Base-by-base conservation (phyloP, 2,113 vertebrate species). In the Pavo muticus region DNA sequence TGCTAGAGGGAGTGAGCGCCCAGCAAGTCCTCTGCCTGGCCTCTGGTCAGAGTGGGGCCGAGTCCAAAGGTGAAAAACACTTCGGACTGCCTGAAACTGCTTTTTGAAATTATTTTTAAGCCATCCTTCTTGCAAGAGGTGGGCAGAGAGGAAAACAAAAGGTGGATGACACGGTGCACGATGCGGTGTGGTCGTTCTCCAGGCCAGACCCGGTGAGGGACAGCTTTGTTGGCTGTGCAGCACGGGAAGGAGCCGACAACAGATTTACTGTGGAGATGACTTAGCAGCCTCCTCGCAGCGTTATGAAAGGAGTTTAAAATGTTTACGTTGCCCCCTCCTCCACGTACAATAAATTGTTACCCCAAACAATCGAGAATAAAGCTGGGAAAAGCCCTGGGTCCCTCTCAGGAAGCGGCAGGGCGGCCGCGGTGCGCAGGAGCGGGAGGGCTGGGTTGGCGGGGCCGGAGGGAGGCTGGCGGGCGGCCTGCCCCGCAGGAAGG, bases 401-500 rank as follows among this genome's bases (percentile, higher is more conserved):
- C 93, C 93, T 96, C 94, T 96, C 96, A 97, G 97, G 97, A 98
- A 98, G 97, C 93, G 73, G 87, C 85, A 90, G 88, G 79, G 90
- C 96, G 56, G 72, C 92, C 94, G 96, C 93, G 79, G 95, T 47
- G 93, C 87, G 93, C 92, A 94, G 96, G 94, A 93, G 91, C 83
- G 37, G 95, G 94, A 94, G 93, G 94, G 97, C 37, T 7, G 61
- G 37, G 25, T 17, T 64, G 61, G 60, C 23, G 60, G 60, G 60
- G 60, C 60, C 60, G 60, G 60, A 63, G 60, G 60, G 60, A 39
- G 60, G 60, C 60, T 63, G 60, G 60, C 60, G 61, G 61, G 61
- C 61, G 61, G 79, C 96, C 97, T 96, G 98, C 98, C 98, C 98
- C 98, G 98, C 98, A 98, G 98, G 98, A 99, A 98, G 98, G 97